Percentiles rank a stretch among this genome's conserved stretches.
Evolutionary conservation across 2,113 vertebrate species (phyloP).

Genomic region (Apus apus): DNA sequence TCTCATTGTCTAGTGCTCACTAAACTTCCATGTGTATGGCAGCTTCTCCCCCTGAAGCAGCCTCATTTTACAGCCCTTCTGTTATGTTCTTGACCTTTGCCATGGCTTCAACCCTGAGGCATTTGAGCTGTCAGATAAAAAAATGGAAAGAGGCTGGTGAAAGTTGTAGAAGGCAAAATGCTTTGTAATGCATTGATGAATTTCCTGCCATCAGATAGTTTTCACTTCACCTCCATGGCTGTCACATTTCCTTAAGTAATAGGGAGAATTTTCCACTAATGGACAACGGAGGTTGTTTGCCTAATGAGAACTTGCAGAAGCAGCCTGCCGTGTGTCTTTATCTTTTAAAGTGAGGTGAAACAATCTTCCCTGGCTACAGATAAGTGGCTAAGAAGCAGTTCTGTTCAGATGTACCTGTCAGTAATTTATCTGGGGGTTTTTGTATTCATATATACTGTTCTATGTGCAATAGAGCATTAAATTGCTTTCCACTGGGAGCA

Average conservation of each 20-base stretch:
- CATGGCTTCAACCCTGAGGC: background rate
- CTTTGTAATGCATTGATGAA: conserved; percentile 41
- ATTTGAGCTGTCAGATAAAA: conserved; percentile 60
- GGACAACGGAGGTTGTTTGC: conserved; percentile 51
- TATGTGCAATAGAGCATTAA: conserved; percentile 82
- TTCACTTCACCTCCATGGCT: conserved; percentile 58
- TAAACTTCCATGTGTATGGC: conserved; percentile 18
- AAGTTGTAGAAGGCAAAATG: conserved; percentile 39
- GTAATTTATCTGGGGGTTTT: conserved; percentile 83
- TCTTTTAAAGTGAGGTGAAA: conserved; percentile 74
- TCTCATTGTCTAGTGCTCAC: background rate
- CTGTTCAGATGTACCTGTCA: conserved; percentile 75
- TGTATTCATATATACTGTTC: conserved; percentile 80
- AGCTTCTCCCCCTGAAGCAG: background rate
- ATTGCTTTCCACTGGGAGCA: conserved; percentile 86
- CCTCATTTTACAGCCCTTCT: conserved; percentile 17
- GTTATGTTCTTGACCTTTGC: conserved; percentile 58
- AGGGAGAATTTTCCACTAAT: conserved; percentile 32
- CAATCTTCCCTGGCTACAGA: conserved; percentile 70
- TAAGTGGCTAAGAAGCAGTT: conserved; percentile 71
- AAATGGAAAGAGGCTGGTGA: background rate
- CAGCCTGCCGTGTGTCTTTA: conserved; percentile 67
- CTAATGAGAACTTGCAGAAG: conserved; percentile 69
- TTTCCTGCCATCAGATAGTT: conserved; percentile 60
- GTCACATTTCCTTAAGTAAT: conserved; percentile 72